Conservation (phyloP, 2,797 vertebrate genomes). For the Simalia tracyae region DNA sequence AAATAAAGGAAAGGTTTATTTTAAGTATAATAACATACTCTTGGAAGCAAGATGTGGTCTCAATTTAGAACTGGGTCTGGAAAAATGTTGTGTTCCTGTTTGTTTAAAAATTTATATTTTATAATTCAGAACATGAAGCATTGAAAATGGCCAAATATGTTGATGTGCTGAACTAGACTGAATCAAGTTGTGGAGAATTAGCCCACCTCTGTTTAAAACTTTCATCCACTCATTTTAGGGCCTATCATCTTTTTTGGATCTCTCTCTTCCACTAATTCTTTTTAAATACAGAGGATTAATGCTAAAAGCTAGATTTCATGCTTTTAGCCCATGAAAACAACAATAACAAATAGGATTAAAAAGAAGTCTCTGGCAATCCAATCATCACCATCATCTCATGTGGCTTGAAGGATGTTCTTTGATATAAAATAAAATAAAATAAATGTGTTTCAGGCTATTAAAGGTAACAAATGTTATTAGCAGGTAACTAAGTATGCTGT, state of each 20-base stretch:
- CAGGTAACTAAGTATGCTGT: slow-evolving; percentile 34
- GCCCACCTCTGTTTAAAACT: background rate
- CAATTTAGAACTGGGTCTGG: background rate
- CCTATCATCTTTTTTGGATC: background rate
- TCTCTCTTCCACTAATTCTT: background rate
- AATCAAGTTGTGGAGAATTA: background rate
- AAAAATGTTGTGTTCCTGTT: background rate
- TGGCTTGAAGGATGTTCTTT: background rate
- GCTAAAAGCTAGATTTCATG: background rate
- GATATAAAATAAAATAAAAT: background rate
- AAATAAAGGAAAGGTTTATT: background rate
- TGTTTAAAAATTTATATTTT: background rate
- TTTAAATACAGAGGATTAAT: background rate
- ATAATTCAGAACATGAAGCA: background rate
- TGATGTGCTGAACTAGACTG: background rate
- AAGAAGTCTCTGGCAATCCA: background rate
- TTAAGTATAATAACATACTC: background rate
- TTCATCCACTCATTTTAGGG: background rate
- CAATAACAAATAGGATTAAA: slow-evolving; percentile 22
- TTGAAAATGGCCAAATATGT: too few species aligned
- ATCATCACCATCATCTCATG: slow-evolving; percentile 31
- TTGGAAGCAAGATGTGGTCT: background rate
- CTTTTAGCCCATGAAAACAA: background rate
- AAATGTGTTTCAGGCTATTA: slow-evolving; percentile 10
- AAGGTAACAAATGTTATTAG: slow-evolving; percentile 1